Evolutionary conservation across 2,888 invertebrate species (phyloP), one percentile per base, ranked within the genome.

Genomic region (Hecatera dysodea): DNA sequence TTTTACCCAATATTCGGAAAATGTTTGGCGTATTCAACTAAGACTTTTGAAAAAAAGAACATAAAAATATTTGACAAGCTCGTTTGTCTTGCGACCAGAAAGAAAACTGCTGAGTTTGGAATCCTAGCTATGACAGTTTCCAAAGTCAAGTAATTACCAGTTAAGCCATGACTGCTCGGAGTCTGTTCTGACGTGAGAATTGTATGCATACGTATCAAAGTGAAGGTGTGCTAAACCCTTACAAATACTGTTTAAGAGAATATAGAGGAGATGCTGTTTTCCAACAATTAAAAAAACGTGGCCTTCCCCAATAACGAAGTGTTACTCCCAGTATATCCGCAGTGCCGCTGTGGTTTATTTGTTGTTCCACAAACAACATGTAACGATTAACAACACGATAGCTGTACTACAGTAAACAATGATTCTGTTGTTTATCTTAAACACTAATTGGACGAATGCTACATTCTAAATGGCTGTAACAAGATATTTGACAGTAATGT

Each of bases 311-410:
- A 75, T 12, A 52, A 42, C n/a, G 5, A 63, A 57, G 15, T 36
- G 57, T 48, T 48, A 17, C 50, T 57, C 6, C 42, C 66, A 56
- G 27, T 66, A 17, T 42, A 19, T 42, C 8, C 46, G 22, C 44
- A 48, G 29, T 22, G n/a, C 27, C 29, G 19, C 24, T 50, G 33
- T 19, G 24, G n/a, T 24, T 48, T 72, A 44, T 57, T 75, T 76
- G 59, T 60, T 74, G 60, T 70, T 78, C 11, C 24, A 72, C 68
- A 53, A 69, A 78, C 66, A 69, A 44, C 63, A 64, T 64, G 66
- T 72, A 62, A 67, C 80, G 68, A 75, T 75, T 70, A 72, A 72
- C 69, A 59, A 42, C 61, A 24, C 56, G 52, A 60, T 64, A 56
- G 56, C 48, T 69, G 15, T 53, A 62, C 48, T 61, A 75, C 70